Percentiles rank a stretch among this genome's conserved stretches.
Conservation (phyloP, 2,113 vertebrate species). For the Tamias sibiricus region DNA sequence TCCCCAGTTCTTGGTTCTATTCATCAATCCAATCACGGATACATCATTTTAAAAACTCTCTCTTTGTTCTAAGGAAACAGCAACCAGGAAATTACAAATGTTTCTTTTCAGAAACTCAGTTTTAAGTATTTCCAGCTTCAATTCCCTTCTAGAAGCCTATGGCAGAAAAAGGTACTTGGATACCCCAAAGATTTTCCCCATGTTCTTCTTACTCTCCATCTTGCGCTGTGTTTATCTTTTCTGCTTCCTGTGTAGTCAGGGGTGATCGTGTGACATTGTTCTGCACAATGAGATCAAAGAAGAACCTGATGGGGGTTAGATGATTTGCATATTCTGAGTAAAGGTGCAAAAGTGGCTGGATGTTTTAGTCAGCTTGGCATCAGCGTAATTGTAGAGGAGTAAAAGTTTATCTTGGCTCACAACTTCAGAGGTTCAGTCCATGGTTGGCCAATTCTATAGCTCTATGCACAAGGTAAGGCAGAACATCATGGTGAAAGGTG, state of each 20-base stretch:
- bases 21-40: not conserved
- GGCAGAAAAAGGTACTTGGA: not conserved
- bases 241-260: not conserved
- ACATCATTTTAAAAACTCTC: not conserved
- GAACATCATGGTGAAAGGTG: no score
- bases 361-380: no score
- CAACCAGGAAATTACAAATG: not conserved
- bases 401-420: no score
- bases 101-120: not conserved
- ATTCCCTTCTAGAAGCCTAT: not conserved
- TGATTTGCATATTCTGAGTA: not conserved
- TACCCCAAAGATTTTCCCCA: not conserved
- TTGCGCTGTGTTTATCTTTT: not conserved
- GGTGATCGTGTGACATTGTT: not conserved
- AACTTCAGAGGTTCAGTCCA: no score
- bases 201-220: not conserved
- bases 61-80: not conserved
- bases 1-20: not conserved
- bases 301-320: not conserved
- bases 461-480: no score
- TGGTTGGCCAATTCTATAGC: no score
- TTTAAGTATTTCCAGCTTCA: not conserved
- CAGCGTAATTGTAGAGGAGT: no score
- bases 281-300: not conserved
- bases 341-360: not conserved